Percentiles rank a stretch among this genome's conserved stretches.
Evolutionary conservation across 2,113 vertebrate genomes (phyloP).

Genomic region (Lutjanus erythropterus): DNA sequence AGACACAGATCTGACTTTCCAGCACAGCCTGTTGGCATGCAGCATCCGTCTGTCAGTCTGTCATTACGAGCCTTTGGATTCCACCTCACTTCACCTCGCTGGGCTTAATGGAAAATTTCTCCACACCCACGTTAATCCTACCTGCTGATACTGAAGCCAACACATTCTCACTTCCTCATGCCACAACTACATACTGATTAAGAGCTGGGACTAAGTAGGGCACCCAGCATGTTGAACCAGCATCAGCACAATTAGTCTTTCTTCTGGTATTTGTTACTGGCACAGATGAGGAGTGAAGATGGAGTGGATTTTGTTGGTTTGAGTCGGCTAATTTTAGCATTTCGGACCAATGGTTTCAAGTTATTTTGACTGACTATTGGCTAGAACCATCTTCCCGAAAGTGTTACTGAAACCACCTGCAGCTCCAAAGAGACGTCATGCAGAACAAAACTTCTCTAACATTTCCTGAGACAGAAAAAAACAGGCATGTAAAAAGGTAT

Average conservation of each 20-base stretch:
- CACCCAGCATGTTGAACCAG: not conserved
- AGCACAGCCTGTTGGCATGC: not conserved
- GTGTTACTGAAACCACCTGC: not conserved
- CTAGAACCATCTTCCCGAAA: not conserved
- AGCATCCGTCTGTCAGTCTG: not conserved
- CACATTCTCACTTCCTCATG: conserved; percentile 47
- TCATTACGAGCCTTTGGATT: not conserved
- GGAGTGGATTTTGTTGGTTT: not conserved
- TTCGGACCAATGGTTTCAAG: not conserved
- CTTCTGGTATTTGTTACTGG: not conserved
- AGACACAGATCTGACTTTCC: conserved; percentile 38
- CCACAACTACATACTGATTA: not conserved
- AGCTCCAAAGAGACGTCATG: not conserved
- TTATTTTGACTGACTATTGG: not conserved
- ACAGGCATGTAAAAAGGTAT: too few species aligned
- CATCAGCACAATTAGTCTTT: not conserved
- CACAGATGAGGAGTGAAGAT: not conserved
- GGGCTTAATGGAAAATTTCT: not conserved
- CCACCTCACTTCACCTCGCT: not conserved
- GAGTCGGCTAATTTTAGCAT: too few species aligned
- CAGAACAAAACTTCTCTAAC: not conserved
- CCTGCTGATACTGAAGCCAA: not conserved
- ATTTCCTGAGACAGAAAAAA: too few species aligned
- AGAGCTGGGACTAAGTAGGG: conserved; percentile 2
- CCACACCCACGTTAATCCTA: not conserved